Evolutionary conservation across 2,797 vertebrate species (phyloP).

Genomic region (Helarctos malayanus): DNA sequence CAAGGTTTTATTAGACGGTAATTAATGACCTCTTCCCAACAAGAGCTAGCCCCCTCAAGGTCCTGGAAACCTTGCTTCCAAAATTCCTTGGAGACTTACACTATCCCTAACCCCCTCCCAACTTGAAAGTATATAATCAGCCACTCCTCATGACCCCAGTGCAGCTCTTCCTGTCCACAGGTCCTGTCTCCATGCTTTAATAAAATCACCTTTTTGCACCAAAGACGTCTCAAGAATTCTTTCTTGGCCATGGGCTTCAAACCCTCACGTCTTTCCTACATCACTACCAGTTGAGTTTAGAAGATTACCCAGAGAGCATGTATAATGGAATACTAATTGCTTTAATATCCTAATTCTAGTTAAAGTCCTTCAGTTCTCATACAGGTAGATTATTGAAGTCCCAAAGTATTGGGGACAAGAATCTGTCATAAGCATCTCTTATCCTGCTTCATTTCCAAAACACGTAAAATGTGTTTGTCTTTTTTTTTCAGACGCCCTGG

Average conservation of each 20-base stretch:
- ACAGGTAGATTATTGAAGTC: conserved; percentile 18
- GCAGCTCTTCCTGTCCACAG: neutral
- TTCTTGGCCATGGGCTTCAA: neutral
- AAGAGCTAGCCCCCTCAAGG: neutral
- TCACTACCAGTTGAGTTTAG: neutral
- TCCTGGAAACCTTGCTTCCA: neutral
- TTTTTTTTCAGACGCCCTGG: conserved; percentile 94
- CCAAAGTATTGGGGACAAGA: neutral
- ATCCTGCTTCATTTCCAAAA: conserved; percentile 13
- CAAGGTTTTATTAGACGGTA: neutral
- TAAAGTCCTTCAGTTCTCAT: conserved; percentile 19
- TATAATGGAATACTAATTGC: neutral
- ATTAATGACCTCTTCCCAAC: neutral
- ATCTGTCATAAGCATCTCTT: neutral
- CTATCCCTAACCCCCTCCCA: neutral
- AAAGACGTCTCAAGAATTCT: neutral
- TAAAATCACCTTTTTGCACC: neutral
- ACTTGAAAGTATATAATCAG: neutral
- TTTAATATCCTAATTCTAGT: neutral
- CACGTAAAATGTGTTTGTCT: conserved; percentile 55
- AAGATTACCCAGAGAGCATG: neutral
- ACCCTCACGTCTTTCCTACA: neutral
- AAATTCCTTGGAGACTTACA: neutral
- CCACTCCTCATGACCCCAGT: neutral
- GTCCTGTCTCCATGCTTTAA: neutral